A percentile compares a stretch with the other conserved stretches of the same genome.
These are phyloP conservation scores for Calycopis cecrops DNA, from an alignment of 1,140 invertebrate species.

Conservation along the genomic window DNA sequence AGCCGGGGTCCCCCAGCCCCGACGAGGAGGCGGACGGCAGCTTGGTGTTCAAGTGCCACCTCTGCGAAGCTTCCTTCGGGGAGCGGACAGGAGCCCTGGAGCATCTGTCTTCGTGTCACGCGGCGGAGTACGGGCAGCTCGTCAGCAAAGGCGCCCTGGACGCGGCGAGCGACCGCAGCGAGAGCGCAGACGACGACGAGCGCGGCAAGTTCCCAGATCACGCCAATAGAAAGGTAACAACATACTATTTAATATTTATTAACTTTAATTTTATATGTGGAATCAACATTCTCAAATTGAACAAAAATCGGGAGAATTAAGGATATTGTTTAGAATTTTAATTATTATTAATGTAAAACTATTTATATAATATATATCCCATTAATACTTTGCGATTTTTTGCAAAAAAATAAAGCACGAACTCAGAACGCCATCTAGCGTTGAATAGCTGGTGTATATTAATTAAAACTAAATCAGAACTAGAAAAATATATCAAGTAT, in stretches of 20 bases:
- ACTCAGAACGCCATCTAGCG: too few species aligned
- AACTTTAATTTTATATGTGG: too few species aligned
- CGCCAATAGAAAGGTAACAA: conserved; percentile 86
- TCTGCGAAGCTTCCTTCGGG: conserved; percentile 91
- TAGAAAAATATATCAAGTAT: too few species aligned
- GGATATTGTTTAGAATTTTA: too few species aligned
- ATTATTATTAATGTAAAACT: too few species aligned
- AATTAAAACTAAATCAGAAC: too few species aligned
- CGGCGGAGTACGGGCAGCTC: conserved; percentile 83
- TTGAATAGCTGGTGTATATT: too few species aligned
- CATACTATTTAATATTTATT: background rate
- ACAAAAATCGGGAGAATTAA: too few species aligned
- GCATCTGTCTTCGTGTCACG: conserved; percentile 85
- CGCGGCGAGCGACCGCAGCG: conserved; percentile 75
- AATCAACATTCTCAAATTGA: too few species aligned
- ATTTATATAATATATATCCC: too few species aligned
- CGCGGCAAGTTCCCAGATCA: conserved; percentile 89
- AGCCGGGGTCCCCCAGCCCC: conserved; percentile 53
- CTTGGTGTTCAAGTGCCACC: conserved; percentile 93
- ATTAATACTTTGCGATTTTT: too few species aligned
- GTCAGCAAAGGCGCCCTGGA: conserved; percentile 88
- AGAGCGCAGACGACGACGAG: conserved; percentile 76
- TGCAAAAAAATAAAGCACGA: too few species aligned
- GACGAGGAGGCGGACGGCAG: conserved; percentile 74
- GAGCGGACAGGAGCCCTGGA: conserved; percentile 86